Base-by-base conservation (phyloP, 2,888 invertebrate genomes). In the Lapara coniferarum region DNA sequence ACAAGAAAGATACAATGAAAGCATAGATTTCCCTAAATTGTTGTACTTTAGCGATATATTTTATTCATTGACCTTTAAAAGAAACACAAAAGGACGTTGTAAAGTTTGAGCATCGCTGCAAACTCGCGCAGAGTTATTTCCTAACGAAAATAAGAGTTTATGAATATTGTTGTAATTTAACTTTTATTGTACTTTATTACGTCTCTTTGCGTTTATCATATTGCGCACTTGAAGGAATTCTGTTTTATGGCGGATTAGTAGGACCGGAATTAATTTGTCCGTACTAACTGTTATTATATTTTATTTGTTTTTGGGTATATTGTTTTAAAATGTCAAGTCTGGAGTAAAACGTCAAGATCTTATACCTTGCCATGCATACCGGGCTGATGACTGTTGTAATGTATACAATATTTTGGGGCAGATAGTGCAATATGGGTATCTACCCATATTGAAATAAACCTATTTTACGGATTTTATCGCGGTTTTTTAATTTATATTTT, bases 61-160 rank as follows among this genome's bases (percentile, higher is more conserved):
- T 37, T 37, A 37, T 37, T 37, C 5, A 37, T 37, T 37, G 5
- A 37, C 5, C 25, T 25, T 25, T 25, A 2, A 19, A 55, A 19
- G n/a, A 4, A 53, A 1, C 6, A 1, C 19, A 10, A 55, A 55
- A 19, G 63, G 13, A 49, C 46, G 16, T 13, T 6, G 49, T 8
- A 49, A 49, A 49, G 63, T 63, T 63, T 67, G 67, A 56, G 53
- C n/a, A 46, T 2, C 25, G 52, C 37, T 46, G 59, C 10, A n/a
- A 44, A 14, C n/a, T 6, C n/a, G 37, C 37, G 63, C 63, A 12
- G 49, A 49, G 71, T 53, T 63, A 63, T 72, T 66, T 71, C 67
- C 71, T 72, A 68, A 70, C 70, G 37, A 70, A 70, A 72, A 73
- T 72, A 71, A 68, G 66, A 68, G 58, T 70, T 74, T 73, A 72